Conservation (phyloP, 2,113 vertebrate genomes). For the Pogonocichla stellata region DNA sequence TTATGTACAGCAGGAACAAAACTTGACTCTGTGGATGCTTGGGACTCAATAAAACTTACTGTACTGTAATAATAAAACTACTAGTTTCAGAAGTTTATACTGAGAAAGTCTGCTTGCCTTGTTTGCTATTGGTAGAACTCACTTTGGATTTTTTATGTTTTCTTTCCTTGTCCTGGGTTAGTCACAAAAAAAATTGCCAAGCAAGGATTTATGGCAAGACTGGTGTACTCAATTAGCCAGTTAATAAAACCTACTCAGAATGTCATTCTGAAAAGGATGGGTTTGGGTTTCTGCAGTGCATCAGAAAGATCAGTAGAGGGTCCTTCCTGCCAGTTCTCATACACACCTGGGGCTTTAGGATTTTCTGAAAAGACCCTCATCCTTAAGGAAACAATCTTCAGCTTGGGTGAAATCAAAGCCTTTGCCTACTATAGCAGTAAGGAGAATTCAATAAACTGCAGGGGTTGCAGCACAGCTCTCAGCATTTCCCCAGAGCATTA, state of each 20-base stretch:
- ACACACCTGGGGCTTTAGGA: neutral
- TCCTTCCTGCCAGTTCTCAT: neutral
- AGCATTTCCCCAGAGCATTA: neutral
- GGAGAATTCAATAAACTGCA: neutral
- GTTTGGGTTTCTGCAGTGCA: neutral
- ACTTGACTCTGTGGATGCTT: neutral
- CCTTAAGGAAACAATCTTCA: neutral
- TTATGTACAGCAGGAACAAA: neutral
- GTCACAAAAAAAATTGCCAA: neutral
- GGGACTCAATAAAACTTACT: neutral
- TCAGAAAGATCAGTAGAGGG: rapidly evolving
- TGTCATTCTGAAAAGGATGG: neutral
- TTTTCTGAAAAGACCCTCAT: neutral
- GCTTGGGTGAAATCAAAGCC: neutral
- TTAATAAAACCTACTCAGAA: neutral
- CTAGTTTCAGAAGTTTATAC: neutral
- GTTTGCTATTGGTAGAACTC: neutral
- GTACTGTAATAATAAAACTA: neutral
- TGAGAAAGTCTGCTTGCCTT: neutral
- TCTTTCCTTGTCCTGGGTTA: neutral
- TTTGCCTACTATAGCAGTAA: neutral
- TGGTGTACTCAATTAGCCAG: neutral
- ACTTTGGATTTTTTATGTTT: neutral
- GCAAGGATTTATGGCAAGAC: neutral
- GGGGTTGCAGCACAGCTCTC: neutral